These are phyloP conservation scores for Bilobella aurantiaca DNA, from an alignment of 1,140 invertebrate genomes.

Conservation along the genomic window DNA sequence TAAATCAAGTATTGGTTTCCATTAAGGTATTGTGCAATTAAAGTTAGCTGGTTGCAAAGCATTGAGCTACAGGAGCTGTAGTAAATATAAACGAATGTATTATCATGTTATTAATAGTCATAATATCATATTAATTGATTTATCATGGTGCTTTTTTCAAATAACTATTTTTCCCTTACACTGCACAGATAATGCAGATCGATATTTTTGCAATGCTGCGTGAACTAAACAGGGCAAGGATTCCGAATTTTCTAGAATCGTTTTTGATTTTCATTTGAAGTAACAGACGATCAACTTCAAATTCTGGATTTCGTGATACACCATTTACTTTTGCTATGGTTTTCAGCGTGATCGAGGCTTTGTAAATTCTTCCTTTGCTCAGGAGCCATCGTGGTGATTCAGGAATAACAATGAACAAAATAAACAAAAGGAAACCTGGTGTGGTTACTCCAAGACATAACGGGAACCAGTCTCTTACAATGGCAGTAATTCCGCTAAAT, in stretches of 20 bases:
- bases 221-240: conserved; percentile 16
- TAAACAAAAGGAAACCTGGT: conserved; percentile 10
- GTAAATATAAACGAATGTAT: not conserved
- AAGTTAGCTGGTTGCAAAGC: conserved; percentile 48
- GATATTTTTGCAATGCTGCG: conserved; percentile 2
- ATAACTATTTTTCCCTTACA: conserved; percentile 18
- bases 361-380: conserved; percentile 41
- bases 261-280: not conserved
- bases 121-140: not conserved
- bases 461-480: no score
- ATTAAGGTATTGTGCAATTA: conserved; percentile 51
- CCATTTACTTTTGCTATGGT: conserved; percentile 19
- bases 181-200: not conserved
- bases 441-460: conserved; percentile 17
- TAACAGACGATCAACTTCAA: not conserved
- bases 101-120: not conserved
- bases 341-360: conserved; percentile 41
- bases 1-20: conserved; percentile 60
- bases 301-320: not conserved
- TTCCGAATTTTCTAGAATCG: conserved; percentile 35
- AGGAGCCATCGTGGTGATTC: conserved; percentile 46
- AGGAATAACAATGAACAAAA: conserved; percentile 37
- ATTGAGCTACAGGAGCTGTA: conserved; percentile 16
- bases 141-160: no score
- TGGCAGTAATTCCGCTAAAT: no score